phyloP scores from a whole-genome alignment of 2,797 vertebrate species.

The Enteromius afrohamiltoni region DNA sequence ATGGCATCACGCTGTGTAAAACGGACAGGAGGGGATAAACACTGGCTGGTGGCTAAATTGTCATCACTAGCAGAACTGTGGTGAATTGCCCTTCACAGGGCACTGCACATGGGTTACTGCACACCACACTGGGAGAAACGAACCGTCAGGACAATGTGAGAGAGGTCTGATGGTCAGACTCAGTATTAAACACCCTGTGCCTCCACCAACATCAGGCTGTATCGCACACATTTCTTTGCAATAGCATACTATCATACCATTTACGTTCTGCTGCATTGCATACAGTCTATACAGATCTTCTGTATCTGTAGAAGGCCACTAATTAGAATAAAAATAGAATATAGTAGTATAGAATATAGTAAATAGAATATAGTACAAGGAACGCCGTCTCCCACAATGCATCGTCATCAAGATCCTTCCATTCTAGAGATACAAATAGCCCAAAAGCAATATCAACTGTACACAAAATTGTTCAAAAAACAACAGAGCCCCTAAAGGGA shows the following conservation, averaged over 20 bases:
- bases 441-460: not conserved
- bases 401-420: not conserved
- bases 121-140: conserved; percentile 8
- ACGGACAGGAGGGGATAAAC: conserved; percentile 15
- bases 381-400: not conserved
- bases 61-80: conserved; percentile 4
- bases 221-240: not conserved
- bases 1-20: not conserved
- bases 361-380: not conserved
- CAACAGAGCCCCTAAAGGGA: not conserved
- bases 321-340: not conserved
- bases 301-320: not conserved
- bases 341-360: not conserved
- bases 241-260: not conserved
- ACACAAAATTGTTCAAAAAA: not conserved
- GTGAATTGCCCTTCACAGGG: conserved; percentile 34
- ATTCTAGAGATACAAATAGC: not conserved
- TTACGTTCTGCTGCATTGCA: not conserved
- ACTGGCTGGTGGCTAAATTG: conserved; percentile 11
- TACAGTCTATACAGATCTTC: not conserved
- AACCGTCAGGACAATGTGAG: conserved; percentile 13
- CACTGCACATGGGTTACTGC: conserved; percentile 5
- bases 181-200: not conserved
- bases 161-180: conserved; percentile 28
- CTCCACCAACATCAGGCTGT: not conserved